These are phyloP conservation scores for Glaucidium brasilianum DNA, from an alignment of 2,113 vertebrate species.

Conservation along the genomic window DNA sequence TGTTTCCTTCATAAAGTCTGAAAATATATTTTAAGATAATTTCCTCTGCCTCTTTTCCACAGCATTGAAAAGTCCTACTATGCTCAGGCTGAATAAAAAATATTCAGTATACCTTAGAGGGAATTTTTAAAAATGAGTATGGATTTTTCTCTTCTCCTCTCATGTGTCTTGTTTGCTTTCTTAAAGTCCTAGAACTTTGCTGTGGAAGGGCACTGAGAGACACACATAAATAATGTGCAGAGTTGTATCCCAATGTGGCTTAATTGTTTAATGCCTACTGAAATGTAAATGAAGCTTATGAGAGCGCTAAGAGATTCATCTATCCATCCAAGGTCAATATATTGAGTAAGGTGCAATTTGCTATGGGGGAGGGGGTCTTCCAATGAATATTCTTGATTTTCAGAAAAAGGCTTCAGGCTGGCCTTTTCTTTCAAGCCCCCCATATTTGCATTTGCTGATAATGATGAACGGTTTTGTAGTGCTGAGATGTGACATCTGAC, in stretches of 20 bases:
- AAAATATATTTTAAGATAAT: not conserved
- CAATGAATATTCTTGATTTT: not conserved
- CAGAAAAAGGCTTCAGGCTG: not conserved
- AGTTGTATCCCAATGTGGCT: not conserved
- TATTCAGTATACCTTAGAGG: not conserved
- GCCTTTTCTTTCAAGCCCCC: not conserved
- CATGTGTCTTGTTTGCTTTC: not conserved
- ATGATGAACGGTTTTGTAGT: not conserved
- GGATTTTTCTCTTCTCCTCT: not conserved
- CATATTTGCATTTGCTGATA: slow-evolving; percentile 11
- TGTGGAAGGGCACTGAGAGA: not conserved
- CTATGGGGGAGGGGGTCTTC: not conserved
- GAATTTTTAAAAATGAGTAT: not conserved
- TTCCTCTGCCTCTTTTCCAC: not conserved
- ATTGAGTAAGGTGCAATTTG: not conserved
- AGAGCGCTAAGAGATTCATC: not conserved
- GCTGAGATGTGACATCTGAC: not conserved
- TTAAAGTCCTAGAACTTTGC: not conserved
- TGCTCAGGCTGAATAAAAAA: not conserved
- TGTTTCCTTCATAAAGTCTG: not conserved
- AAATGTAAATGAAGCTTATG: slow-evolving; percentile 29
- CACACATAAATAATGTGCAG: not conserved
- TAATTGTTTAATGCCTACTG: slow-evolving; percentile 8
- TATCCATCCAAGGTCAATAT: not conserved
- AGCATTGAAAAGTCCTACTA: not conserved